Evolutionary conservation across 2,797 vertebrate species (phyloP), one percentile per base, ranked within the genome.

Genomic region (Protosalanx chinensis): DNA sequence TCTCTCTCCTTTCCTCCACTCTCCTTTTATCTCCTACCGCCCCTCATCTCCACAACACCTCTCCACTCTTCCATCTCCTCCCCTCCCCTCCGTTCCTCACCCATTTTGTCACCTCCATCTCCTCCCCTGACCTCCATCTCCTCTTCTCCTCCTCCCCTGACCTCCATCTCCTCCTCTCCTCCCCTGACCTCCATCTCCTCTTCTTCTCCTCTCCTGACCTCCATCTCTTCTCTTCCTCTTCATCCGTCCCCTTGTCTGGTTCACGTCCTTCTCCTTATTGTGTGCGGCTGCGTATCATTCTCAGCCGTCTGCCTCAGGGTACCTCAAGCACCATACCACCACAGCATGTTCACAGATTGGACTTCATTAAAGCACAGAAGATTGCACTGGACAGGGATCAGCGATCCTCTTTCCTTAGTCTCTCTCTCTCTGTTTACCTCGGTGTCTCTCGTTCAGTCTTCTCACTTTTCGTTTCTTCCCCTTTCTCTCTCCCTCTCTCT

Each of bases 321-420:
- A 70, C 23, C 23, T 27, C 23, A 61, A 57, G 76, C 63, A 83
- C 82, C n/a, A n/a, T n/a, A n/a, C n/a, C n/a, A n/a, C n/a, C 86
- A 79, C 77, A 70, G 78, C 67, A 81, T 80, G 72, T 79, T 88
- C 87, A 83, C 86, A 89, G 88, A 90, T 90, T 85, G 87, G 85
- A 89, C 88, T 90, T 90, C 85, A 91, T 91, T 89, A 89, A 87
- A 87, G 79, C 57, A 58, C 81, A 82, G 79, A 89, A 81, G 82
- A 91, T 86, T 87, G 83, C 78, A 76, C 79, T 37, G 79, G 89
- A 88, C 88, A 81, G 82, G 85, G 85, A 88, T 87, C 86, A 83
- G 74, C 80, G 79, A 72, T 57, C 64, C 70, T 46, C 58, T 32
- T 35, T 56, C 20, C 8, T 33, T 35, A n/a, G n/a, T 41, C 41